These are phyloP conservation scores for Jordanella pulchra DNA, from an alignment of 2,797 vertebrate species.

Conservation along the genomic window DNA sequence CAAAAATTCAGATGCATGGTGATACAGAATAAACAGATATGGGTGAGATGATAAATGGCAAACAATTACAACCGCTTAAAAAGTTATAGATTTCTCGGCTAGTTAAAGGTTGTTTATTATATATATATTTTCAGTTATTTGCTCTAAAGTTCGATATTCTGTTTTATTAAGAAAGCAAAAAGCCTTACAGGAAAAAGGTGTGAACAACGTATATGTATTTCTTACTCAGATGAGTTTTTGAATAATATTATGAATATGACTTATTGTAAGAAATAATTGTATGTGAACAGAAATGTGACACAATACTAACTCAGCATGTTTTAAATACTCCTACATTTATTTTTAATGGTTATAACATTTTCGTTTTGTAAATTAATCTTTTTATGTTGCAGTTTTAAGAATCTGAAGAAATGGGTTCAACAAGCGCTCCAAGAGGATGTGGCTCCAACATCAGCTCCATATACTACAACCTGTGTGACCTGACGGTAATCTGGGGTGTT, in stretches of 20 bases:
- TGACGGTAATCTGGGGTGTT: conserved; percentile 85
- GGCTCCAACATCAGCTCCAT: conserved; percentile 74
- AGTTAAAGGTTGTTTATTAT: not conserved
- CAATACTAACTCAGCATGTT: not conserved
- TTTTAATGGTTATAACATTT: not conserved
- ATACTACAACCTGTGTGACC: conserved; percentile 91
- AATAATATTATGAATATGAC: not conserved
- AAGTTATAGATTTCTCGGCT: not conserved
- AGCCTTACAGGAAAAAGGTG: not conserved
- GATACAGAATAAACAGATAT: not conserved
- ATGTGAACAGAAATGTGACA: not conserved
- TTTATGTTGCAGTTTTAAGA: conserved; percentile 30
- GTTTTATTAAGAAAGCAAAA: not conserved
- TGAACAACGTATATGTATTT: no score
- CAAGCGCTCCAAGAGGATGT: conserved; percentile 76
- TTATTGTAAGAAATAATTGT: not conserved
- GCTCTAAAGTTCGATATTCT: not conserved
- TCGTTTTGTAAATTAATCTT: not conserved
- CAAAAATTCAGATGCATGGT: not conserved
- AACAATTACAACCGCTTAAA: not conserved
- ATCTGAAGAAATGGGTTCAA: conserved; percentile 49
- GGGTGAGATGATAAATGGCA: not conserved
- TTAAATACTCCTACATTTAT: not conserved
- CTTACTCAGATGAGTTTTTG: not conserved
- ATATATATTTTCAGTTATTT: not conserved